phyloP scores from a whole-genome alignment of 2,888 invertebrate genomes.

The Andrena flavipes region DNA sequence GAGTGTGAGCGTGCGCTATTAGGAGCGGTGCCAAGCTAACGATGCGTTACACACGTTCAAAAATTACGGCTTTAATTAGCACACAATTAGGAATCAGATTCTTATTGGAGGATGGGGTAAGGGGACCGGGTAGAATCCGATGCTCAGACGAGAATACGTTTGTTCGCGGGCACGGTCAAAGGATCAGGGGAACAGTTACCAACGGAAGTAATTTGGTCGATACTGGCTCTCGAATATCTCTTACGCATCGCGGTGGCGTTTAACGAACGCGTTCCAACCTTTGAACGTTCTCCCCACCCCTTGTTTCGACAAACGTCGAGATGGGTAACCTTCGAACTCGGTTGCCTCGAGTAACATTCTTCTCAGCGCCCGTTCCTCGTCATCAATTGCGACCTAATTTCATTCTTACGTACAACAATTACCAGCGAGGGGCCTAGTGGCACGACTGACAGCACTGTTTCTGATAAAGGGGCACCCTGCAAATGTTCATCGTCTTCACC shows the following conservation, averaged over 20 bases:
- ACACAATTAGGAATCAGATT: constrained; percentile 63
- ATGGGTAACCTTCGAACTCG: constrained; percentile 38
- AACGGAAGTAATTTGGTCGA: constrained; percentile 68
- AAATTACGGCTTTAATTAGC: constrained; percentile 69
- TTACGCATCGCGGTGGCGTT: constrained; percentile 26
- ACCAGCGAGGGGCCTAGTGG: constrained; percentile 74
- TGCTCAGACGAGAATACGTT: constrained; percentile 39
- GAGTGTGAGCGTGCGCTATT: constrained; percentile 66
- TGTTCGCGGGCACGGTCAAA: constrained; percentile 29
- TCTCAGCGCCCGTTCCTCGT: constrained; percentile 27
- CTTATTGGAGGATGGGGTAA: background rate
- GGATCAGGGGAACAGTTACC: constrained; percentile 52
- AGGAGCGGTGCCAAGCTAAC: constrained; percentile 64
- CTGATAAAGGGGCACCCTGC: constrained; percentile 92
- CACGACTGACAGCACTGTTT: constrained; percentile 96
- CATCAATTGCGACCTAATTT: constrained; percentile 48
- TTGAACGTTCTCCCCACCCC: constrained; percentile 1
- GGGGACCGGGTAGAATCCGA: constrained; percentile 45
- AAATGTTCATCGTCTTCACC: constrained; percentile 95
- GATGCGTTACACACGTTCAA: constrained; percentile 57
- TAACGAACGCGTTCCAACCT: constrained; percentile 24
- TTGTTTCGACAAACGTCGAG: constrained; percentile 26
- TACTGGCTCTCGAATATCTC: constrained; percentile 40
- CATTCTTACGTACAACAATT: constrained; percentile 46
- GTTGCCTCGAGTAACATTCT: constrained; percentile 24